Conservation (phyloP, 2,113 vertebrate genomes). For the Pluvialis apricaria region DNA sequence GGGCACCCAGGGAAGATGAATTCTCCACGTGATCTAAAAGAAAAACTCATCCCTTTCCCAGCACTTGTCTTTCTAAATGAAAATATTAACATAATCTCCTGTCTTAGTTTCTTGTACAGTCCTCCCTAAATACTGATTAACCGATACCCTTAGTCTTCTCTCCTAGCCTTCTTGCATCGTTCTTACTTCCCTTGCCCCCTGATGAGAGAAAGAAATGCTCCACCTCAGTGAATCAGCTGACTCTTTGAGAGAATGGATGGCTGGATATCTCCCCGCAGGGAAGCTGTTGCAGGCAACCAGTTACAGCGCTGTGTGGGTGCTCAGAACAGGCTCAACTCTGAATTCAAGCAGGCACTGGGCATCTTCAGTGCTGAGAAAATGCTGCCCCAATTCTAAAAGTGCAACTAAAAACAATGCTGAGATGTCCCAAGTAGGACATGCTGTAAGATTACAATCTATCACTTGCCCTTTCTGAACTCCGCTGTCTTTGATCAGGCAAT, state of each 20-base stretch:
- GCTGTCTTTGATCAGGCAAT: neutral
- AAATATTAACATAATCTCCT: neutral
- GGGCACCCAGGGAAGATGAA: neutral
- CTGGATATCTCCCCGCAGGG: neutral
- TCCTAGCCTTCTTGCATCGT: neutral
- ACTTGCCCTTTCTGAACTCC: neutral
- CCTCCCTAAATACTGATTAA: neutral
- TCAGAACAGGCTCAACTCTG: neutral
- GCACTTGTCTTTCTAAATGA: constrained; percentile 6
- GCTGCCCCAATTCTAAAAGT: neutral
- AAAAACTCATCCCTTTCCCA: neutral
- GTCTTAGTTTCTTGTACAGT: neutral
- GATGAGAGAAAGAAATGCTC: neutral
- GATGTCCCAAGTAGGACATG: neutral
- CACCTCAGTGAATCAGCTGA: neutral
- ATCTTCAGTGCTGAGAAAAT: neutral
- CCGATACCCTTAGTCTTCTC: neutral
- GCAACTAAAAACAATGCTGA: neutral
- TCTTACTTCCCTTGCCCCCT: neutral
- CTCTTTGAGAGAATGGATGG: neutral
- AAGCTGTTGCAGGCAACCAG: neutral
- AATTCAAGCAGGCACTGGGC: neutral
- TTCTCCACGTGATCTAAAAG: constrained; percentile 12
- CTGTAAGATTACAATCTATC: neutral
- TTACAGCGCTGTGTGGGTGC: fast-evolving